phyloP scores from a whole-genome alignment of 2,888 invertebrate genomes.

The Anthoptus insignis region DNA sequence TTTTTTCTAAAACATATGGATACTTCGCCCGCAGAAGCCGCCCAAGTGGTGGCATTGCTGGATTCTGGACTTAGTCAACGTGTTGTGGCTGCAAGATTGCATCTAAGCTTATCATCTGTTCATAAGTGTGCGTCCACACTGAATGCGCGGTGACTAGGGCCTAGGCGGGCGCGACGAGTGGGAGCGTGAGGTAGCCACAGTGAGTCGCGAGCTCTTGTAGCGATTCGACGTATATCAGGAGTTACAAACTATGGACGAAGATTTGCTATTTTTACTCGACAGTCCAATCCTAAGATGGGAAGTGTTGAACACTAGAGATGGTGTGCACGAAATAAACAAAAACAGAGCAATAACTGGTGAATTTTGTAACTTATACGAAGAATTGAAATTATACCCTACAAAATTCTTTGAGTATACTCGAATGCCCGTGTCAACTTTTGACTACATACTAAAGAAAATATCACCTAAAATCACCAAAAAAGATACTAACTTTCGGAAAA shows the following conservation, averaged over 20 bases:
- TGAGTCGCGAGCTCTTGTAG: slow-evolving; percentile 45
- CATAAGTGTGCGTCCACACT: slow-evolving; percentile 44
- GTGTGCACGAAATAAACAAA: slow-evolving; percentile 48
- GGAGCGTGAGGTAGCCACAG: slow-evolving; percentile 43
- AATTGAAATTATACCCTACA: slow-evolving; percentile 45
- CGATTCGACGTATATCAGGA: slow-evolving; percentile 25
- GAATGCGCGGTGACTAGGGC: slow-evolving; percentile 41
- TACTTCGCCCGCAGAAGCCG: no score
- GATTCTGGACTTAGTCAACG: no score
- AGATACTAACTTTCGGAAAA: slow-evolving; percentile 48
- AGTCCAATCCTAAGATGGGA: slow-evolving; percentile 26
- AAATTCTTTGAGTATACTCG: slow-evolving; percentile 49
- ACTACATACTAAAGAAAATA: slow-evolving; percentile 44
- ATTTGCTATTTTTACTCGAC: slow-evolving; percentile 46
- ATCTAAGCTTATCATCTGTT: no score
- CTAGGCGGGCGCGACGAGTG: slow-evolving; percentile 19
- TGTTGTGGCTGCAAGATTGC: no score
- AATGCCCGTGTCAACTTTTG: slow-evolving; percentile 46
- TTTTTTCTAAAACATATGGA: no score
- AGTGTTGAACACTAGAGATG: slow-evolving; percentile 46
- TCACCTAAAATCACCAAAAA: slow-evolving; percentile 45
- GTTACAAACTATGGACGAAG: slow-evolving; percentile 34
- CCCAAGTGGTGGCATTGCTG: no score
- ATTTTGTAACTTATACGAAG: slow-evolving; percentile 44
- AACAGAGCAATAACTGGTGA: slow-evolving; percentile 45